Evolutionary conservation across 2,113 vertebrate species (phyloP), one percentile per base, ranked within the genome.

Genomic region (Suncus etruscus): DNA sequence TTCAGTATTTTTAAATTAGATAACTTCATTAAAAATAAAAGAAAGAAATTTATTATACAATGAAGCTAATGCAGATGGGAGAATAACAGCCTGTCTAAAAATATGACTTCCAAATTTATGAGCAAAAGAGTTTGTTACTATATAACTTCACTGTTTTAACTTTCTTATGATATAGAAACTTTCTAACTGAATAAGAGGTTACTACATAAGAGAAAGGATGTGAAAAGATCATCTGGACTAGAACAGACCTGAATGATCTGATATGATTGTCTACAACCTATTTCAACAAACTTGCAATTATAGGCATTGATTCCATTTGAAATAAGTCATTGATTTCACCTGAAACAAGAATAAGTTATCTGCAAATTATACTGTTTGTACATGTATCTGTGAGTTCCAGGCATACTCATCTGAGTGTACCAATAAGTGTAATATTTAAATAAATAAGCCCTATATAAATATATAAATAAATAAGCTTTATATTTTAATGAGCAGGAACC

Each of bases 241-340:
- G 78, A 47, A 54, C 65, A 39, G 25, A 51, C 51, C 11, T 70
- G 22, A 45, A 51, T 84, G 78, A 92, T 73, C 70, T 22, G 15
- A 51, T 14, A 31, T 83, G 68, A 72, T 54, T 12, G 20, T 47
- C n/a, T 12, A 84, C 20, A 29, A 11, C 51, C 66, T 89, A 84
- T 79, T 66, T 73, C 47, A 89, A 84, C 27, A 5, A 11, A 51
- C 31, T n/a, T 73, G 4, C 51, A 79, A 54, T 89, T 45, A 8
- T 12, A 8, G 45, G 51, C 54, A 84, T 89, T 84, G 72, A 92
- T 65, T 83, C 51, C 65, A 90, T 16, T 18, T 75, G 86, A 88
- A 27, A n/a, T 20, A 20, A 78, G 12, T 51, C 31, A 61, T 39
- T 82, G 18, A 39, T 39, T 39, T 39, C 39, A 39, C 39, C 39